Conservation (phyloP, 2,888 invertebrate species). For the Sussaba pulchella region DNA sequence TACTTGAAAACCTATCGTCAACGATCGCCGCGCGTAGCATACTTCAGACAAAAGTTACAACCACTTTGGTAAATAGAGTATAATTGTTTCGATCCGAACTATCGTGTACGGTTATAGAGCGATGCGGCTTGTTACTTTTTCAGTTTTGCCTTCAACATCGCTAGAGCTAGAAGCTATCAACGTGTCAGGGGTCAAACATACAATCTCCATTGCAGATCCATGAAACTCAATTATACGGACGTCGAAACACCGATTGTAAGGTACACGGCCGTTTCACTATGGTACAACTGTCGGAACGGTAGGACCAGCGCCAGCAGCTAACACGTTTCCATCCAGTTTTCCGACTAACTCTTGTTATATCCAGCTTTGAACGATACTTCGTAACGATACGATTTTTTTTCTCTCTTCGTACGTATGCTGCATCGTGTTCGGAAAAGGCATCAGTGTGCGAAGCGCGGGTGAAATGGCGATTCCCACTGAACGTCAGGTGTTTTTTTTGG, state of each 20-base stretch:
- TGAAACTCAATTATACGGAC: slow-evolving; percentile 69
- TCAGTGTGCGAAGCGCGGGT: no score
- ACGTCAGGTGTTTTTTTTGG: no score
- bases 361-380: slow-evolving; percentile 49
- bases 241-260: slow-evolving; percentile 69
- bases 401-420: slow-evolving; percentile 3
- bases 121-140: background rate
- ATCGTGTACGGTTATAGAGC: slow-evolving; percentile 17
- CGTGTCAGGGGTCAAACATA: slow-evolving; percentile 64
- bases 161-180: slow-evolving; percentile 30
- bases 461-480: no score
- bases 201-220: slow-evolving; percentile 71
- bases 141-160: slow-evolving; percentile 14
- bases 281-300: slow-evolving; percentile 17
- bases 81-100: slow-evolving; percentile 16
- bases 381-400: slow-evolving; percentile 59
- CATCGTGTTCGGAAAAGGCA: no score
- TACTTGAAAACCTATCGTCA: background rate
- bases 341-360: slow-evolving; percentile 62
- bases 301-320: slow-evolving; percentile 31
- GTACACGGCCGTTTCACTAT: slow-evolving; percentile 57
- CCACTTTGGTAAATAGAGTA: slow-evolving; percentile 13
- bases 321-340: slow-evolving; percentile 52
- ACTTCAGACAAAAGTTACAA: background rate
- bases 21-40: slow-evolving; percentile 7